phyloP scores from a whole-genome alignment of 2,888 invertebrate species.

The Silvanus unidentatus region DNA sequence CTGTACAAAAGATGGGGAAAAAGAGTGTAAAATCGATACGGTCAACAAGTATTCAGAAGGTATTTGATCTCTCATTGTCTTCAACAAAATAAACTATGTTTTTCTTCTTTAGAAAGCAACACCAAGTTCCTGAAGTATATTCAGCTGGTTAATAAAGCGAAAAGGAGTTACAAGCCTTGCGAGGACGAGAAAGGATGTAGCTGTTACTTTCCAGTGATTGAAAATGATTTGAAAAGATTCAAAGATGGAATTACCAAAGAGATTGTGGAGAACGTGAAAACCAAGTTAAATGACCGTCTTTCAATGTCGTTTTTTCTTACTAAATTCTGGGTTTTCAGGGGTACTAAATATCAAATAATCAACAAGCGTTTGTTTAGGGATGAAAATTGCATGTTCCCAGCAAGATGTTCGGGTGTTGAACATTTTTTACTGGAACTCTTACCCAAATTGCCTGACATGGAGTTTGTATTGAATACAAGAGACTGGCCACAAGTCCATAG shows the following conservation, averaged over 20 bases:
- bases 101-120: constrained; percentile 49
- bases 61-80: no score
- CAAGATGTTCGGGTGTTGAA: constrained; percentile 86
- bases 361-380: constrained; percentile 75
- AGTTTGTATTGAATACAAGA: constrained; percentile 80
- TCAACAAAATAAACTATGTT: constrained; percentile 5
- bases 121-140: constrained; percentile 42
- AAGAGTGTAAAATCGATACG: constrained; percentile 23
- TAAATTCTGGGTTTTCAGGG: constrained; percentile 48
- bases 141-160: constrained; percentile 49
- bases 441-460: constrained; percentile 70
- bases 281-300: no score
- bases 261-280: no score
- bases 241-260: constrained; percentile 62
- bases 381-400: constrained; percentile 83
- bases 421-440: constrained; percentile 72
- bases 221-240: constrained; percentile 65
- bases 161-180: constrained; percentile 53
- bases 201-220: constrained; percentile 60
- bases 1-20: constrained; percentile 25
- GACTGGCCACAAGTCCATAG: constrained; percentile 87
- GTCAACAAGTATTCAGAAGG: constrained; percentile 34
- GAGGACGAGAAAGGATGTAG: constrained; percentile 52
- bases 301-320: constrained; percentile 14
- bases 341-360: constrained; percentile 79